phyloP scores from a whole-genome alignment of 23 tunicate genomes.

The Trididemnum miniatum region DNA sequence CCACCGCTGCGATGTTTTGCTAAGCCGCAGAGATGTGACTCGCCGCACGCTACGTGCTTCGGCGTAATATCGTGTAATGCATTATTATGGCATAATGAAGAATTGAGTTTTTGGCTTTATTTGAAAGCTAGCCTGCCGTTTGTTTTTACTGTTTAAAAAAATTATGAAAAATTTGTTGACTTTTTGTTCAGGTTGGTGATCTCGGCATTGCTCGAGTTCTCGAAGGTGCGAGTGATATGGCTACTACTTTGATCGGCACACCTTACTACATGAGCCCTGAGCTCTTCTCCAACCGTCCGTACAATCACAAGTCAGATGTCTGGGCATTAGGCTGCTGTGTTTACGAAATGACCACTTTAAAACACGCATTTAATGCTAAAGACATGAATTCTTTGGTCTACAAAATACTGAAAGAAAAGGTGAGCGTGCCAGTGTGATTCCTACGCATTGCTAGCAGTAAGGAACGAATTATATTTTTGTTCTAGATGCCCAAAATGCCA shows the following conservation, averaged over 20 bases:
- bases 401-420: conserved; percentile 89
- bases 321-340: conserved; percentile 99
- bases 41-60: no score
- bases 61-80: no score
- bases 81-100: no score
- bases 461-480: background rate
- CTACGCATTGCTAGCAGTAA: no score
- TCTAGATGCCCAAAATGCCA: conserved; percentile 89
- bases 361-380: conserved; percentile 98
- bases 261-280: conserved; percentile 99
- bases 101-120: no score
- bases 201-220: conserved; percentile 86
- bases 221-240: conserved; percentile 89
- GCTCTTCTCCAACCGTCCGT: conserved; percentile 91
- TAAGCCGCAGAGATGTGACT: no score
- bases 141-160: no score
- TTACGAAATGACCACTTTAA: conserved; percentile 95
- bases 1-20: no score
- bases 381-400: conserved; percentile 96
- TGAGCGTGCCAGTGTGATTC: no score
- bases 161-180: no score
- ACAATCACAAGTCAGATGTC: conserved; percentile 95
- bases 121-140: no score
- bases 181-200: conserved; percentile 85
- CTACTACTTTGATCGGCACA: conserved; percentile 95